phyloP scores from a whole-genome alignment of 2,113 vertebrate genomes.

The Phocoena phocoena region DNA sequence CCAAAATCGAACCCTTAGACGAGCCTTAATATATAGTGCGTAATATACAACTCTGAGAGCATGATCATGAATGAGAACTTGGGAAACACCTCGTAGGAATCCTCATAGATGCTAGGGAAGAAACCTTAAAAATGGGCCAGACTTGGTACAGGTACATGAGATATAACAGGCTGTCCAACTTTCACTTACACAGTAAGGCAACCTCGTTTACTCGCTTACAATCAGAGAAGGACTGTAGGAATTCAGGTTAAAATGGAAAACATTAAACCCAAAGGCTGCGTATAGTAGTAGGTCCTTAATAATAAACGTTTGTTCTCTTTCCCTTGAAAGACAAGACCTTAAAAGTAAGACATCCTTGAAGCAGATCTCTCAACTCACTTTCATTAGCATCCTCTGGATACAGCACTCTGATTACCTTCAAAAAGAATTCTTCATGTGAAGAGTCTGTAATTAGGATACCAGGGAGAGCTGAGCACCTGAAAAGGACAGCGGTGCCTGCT shows the following conservation, averaged over 20 bases:
- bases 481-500: background rate
- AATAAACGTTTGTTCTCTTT: slow-evolving; percentile 50
- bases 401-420: slow-evolving; percentile 50
- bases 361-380: slow-evolving; percentile 17
- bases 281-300: slow-evolving; percentile 30
- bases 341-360: slow-evolving; percentile 32
- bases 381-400: slow-evolving; percentile 48
- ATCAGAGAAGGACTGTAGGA: background rate
- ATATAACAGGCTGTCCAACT: background rate
- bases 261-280: background rate
- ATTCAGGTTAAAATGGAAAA: background rate
- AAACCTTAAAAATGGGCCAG: background rate
- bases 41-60: background rate
- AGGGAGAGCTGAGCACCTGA: background rate
- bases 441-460: slow-evolving; percentile 55
- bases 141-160: background rate
- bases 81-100: background rate
- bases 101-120: background rate
- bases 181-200: background rate
- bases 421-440: slow-evolving; percentile 63
- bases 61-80: no score
- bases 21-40: background rate
- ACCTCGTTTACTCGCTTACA: background rate
- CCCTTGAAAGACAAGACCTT: slow-evolving; percentile 18
- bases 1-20: background rate